Evolutionary conservation across 2,797 vertebrate species (phyloP).

Genomic region (Gymnoscopelus microlampas): DNA sequence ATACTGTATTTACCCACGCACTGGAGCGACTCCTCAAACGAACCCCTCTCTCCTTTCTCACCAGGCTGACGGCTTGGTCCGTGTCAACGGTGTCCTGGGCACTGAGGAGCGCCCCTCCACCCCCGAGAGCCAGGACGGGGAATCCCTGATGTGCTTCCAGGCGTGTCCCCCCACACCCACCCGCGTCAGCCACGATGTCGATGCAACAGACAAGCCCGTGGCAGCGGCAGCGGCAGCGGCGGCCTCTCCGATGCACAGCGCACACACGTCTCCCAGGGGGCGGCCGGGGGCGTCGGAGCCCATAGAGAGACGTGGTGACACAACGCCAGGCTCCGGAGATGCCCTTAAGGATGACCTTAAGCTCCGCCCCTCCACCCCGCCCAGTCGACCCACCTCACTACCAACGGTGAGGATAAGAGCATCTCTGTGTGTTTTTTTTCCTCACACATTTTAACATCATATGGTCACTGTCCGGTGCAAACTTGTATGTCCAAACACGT

Average conservation of each 20-base stretch:
- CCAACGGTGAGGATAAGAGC: slow-evolving; percentile 55
- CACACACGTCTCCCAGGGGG: not conserved
- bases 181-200: slow-evolving; percentile 1
- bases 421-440: too few relatives aligned
- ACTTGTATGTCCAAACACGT: too few relatives aligned
- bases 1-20: too few relatives aligned
- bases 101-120: slow-evolving; percentile 57
- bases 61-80: slow-evolving; percentile 86
- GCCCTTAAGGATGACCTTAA: slow-evolving; percentile 20
- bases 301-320: not conserved
- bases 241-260: slow-evolving; percentile 16
- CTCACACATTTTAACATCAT: too few relatives aligned
- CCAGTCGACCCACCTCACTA: slow-evolving; percentile 69
- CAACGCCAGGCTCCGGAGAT: slow-evolving; percentile 13
- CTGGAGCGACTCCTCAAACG: too few relatives aligned
- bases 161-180: slow-evolving; percentile 49
- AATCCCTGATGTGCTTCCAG: slow-evolving; percentile 67
- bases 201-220: slow-evolving; percentile 19
- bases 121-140: slow-evolving; percentile 50
- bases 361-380: slow-evolving; percentile 31
- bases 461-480: too few relatives aligned
- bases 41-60: not conserved
- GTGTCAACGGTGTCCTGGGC: slow-evolving; percentile 83
- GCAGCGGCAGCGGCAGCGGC: not conserved
- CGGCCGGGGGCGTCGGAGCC: slow-evolving; percentile 16